Base-by-base conservation (phyloP, 2,113 vertebrate genomes). In the Calypte anna region DNA sequence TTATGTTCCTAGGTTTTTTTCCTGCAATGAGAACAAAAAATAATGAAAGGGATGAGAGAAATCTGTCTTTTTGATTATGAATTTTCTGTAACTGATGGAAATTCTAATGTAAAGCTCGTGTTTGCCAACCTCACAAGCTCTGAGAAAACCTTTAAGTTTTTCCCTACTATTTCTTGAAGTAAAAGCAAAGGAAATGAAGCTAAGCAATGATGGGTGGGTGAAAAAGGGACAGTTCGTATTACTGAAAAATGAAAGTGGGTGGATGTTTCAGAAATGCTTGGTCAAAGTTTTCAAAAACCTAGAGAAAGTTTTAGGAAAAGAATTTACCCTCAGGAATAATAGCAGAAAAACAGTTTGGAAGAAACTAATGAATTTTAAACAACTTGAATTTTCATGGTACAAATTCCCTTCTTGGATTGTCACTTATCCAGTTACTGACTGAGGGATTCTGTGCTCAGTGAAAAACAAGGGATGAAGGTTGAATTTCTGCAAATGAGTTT, bases 401-500 rank as follows among this genome's bases (percentile, higher is more conserved):
- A 66, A 58, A 82, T 91, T 20, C 62, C 75, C 4, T 62, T 81
- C 50, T 93, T 84, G 70, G 57, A 78, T 90, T 82, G 75, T 75
- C 72, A 79, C 40, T 93, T 91, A 81, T n/a, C 48, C 64, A 57
- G 33, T 67, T 85, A 51, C 14, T 76, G 64, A 83, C 12, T 46
- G 54, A n/a, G 40, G 1, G 7, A 50, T 40, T 82, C 67, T 61
- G 14, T 62, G 19, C 20, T 77, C 12, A 20, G 69, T 58, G 30
- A 75, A 93, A 88, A 94, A 69, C 38, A 96, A 86, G 38, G 9
- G 81, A 68, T 5, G 7, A 57, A 75, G n/a, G 30, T 24, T 84
- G 50, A 91, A 88, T 86, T 90, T 93, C 90, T 93, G 53, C 64
- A 95, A 91, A 93, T 77, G 76, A 57, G 7, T 90, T 96, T 95